phyloP scores from a whole-genome alignment of 2,797 vertebrate species.

The Hyperoplus lanceolatus region DNA sequence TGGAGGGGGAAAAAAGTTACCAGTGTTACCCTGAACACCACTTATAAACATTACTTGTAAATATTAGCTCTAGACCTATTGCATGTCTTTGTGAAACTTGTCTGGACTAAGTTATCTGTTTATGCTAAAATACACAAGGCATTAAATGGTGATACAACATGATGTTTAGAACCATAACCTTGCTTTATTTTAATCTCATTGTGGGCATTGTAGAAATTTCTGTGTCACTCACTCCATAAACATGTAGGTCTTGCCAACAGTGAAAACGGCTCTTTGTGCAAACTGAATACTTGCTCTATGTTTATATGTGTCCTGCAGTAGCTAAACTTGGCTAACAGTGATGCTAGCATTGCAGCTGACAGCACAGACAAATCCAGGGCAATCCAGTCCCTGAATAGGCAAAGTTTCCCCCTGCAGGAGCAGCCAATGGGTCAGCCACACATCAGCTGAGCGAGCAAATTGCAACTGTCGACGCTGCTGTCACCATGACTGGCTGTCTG shows the following conservation, averaged over 20 bases:
- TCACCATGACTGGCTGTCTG: conserved; percentile 63
- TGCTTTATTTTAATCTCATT: conserved; percentile 2
- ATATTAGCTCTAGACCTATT: conserved; percentile 15
- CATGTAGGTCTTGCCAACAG: background rate
- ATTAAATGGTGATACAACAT: background rate
- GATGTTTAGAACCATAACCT: conserved; percentile 6
- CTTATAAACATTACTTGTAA: conserved; percentile 18
- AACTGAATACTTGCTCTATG: conserved; percentile 12
- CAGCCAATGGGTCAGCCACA: conserved; percentile 57
- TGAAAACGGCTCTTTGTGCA: background rate
- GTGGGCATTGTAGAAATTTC: background rate
- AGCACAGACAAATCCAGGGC: conserved; percentile 39
- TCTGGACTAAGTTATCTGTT: background rate
- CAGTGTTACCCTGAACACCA: conserved; percentile 24
- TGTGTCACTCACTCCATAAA: background rate
- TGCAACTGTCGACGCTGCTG: conserved; percentile 58
- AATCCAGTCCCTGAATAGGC: conserved; percentile 52
- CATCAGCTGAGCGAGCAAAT: conserved; percentile 69
- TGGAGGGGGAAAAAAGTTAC: conserved; percentile 27
- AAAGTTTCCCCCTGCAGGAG: conserved; percentile 50
- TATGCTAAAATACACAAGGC: conserved; percentile 19
- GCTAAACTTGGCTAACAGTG: conserved; percentile 14
- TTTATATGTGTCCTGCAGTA: conserved; percentile 11
- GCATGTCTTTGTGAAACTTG: background rate
- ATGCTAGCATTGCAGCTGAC: conserved; percentile 37